Percentiles rank a stretch among this genome's conserved stretches.
phyloP scores from a whole-genome alignment of 2,113 vertebrate genomes.

The Ophiodon elongatus region DNA sequence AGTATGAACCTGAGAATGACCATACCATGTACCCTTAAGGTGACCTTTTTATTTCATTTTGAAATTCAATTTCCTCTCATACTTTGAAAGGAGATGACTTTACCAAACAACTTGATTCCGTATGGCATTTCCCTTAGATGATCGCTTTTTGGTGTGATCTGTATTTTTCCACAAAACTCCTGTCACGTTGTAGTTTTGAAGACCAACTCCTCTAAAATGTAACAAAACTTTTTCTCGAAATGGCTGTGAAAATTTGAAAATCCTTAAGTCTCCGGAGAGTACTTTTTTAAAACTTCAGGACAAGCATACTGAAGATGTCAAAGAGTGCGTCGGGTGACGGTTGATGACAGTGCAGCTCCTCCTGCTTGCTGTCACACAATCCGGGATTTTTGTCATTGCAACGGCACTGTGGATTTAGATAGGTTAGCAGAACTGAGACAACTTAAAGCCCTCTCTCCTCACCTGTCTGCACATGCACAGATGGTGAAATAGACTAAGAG shows the following conservation, averaged over 20 bases:
- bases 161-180: neutral
- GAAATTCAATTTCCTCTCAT: neutral
- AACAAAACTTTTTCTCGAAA: constrained; percentile 10
- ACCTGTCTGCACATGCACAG: constrained; percentile 55
- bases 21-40: neutral
- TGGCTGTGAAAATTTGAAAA: constrained; percentile 28
- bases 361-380: constrained; percentile 54
- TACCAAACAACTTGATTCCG: neutral
- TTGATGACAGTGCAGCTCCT: constrained; percentile 25
- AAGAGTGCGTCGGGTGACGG: constrained; percentile 35
- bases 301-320: constrained; percentile 51
- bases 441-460: constrained; percentile 31
- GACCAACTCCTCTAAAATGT: constrained; percentile 5
- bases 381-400: constrained; percentile 47
- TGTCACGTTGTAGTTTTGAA: constrained; percentile 12
- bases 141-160: neutral
- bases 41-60: neutral
- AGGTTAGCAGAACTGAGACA: constrained; percentile 34
- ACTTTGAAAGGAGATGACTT: neutral
- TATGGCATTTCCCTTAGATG: neutral
- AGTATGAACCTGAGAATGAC: neutral
- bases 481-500: constrained; percentile 23
- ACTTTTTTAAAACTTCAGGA: constrained; percentile 27
- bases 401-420: constrained; percentile 40
- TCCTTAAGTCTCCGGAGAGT: neutral